Evolutionary conservation across 92 coral and sea anemone genomes (phyloP), one percentile per base, ranked within the genome.

Genomic region (Anthopleura xanthogrammica): DNA sequence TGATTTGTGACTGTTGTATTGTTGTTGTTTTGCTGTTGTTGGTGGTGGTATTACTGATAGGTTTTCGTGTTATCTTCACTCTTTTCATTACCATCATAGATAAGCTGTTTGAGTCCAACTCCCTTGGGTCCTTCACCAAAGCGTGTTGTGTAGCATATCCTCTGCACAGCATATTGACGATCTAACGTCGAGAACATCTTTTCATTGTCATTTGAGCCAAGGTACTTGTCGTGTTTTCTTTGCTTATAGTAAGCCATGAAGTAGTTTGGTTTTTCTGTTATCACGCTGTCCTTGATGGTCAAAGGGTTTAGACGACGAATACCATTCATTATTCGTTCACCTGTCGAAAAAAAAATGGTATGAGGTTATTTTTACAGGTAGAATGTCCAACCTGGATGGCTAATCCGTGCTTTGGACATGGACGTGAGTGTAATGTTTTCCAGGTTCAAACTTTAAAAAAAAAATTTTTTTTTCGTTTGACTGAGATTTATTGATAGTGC

Each of bases 161-260:
- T 85, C 85, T 82, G 89, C 8, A 89, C 90, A 5, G 84, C 83
- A 52, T 78, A 86, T n/a, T 83, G 87, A 23, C 92, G 89, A 74
- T 89, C 92, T 56, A 82, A 46, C 14, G 86, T 85, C 4, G 71
- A 7, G 50, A 85, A 85, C 83, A 85, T 66, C 83, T 79, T 79
- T 64, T 85, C 88, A 60, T 79, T 71, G 9, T 70, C 43, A 20
- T 42, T 82, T 6, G 54, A 64, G 13, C 83, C 88, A 54, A 85
- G 52, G 46, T 65, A 85, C 72, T 85, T 85, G 7, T 85, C 88
- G 78, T 75, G 77, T 85, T 85, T 64, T 80, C 76, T 7, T 22
- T 87, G 84, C 60, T 84, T 88, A 79, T 87, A 92, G 73, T 90
- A 86, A 8, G 96, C 91, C 83, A 87, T 92, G 83, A 92, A 92